Conservation (phyloP, 2,888 invertebrate species). For the Drosophila melanosoma region DNA sequence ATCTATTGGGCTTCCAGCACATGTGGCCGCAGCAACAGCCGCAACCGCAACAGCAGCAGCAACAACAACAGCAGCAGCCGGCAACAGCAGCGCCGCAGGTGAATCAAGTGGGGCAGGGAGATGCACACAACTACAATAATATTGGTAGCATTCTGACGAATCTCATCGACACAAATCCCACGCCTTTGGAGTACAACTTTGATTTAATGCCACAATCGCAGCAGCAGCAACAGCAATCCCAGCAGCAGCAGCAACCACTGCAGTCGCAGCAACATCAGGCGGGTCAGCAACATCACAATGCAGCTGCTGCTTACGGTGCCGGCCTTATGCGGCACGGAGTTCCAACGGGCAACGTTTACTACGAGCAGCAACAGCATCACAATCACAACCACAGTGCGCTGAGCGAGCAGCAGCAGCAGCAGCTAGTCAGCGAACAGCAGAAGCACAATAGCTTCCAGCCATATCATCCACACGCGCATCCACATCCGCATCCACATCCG, state of each 20-base stretch:
- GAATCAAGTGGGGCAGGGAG: constrained; percentile 62
- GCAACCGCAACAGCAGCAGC: constrained; percentile 72
- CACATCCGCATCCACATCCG: constrained; percentile 56
- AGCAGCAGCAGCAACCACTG: constrained; percentile 64
- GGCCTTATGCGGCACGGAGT: constrained; percentile 80
- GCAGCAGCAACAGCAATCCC: constrained; percentile 64
- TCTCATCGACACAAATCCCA: constrained; percentile 84
- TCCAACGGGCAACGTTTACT: constrained; percentile 64
- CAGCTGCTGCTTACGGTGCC: constrained; percentile 64
- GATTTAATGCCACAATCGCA: constrained; percentile 81
- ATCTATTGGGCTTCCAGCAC: constrained; percentile 84
- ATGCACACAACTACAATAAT: constrained; percentile 84
- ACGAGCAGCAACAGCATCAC: constrained; percentile 75
- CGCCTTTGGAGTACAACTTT: constrained; percentile 84
- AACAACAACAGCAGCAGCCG: constrained; percentile 65
- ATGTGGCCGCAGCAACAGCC: constrained; percentile 83
- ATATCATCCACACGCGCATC: constrained; percentile 74
- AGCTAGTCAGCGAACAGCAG: constrained; percentile 78
- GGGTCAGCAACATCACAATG: constrained; percentile 62
- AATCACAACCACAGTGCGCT: constrained; percentile 64
- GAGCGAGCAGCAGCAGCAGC: constrained; percentile 53
- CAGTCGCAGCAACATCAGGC: constrained; percentile 50
- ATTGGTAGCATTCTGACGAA: constrained; percentile 85
- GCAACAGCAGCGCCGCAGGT: constrained; percentile 54
- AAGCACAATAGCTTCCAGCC: constrained; percentile 84